Evolutionary conservation across 2,888 invertebrate genomes (phyloP).

Genomic region (Elmis aenea): DNA sequence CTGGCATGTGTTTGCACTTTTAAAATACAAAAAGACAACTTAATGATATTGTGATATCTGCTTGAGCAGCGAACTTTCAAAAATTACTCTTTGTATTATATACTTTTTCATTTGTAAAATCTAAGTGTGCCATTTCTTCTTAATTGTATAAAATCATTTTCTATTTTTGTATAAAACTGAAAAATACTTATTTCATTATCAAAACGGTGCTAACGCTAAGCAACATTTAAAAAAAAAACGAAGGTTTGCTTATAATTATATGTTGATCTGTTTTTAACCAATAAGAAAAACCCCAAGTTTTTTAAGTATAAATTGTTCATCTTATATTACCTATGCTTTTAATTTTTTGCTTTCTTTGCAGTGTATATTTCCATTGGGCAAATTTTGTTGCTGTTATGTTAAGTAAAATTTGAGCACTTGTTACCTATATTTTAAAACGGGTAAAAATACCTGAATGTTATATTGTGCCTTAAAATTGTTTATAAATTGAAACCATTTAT

Average conservation of each 20-base stretch:
- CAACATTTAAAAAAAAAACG: no score
- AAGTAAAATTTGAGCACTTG: constrained; percentile 25
- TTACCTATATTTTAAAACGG: constrained; percentile 36
- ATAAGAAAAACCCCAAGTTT: no score
- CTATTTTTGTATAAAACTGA: constrained; percentile 17
- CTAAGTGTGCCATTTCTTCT: constrained; percentile 19
- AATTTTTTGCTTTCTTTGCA: constrained; percentile 11
- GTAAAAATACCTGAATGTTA: constrained; percentile 33
- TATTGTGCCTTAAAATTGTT: constrained; percentile 39
- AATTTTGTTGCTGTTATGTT: constrained; percentile 9
- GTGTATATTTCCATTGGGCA: constrained; percentile 9
- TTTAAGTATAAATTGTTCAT: no score
- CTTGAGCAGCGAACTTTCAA: constrained; percentile 18
- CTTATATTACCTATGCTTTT: no score
- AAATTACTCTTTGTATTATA: constrained; percentile 16
- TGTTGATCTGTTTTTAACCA: no score
- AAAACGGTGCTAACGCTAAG: no score
- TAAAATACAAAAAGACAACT: constrained; percentile 14
- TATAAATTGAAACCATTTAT: constrained; percentile 29
- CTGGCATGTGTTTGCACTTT: constrained; percentile 33
- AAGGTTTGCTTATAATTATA: no score
- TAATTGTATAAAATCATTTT: constrained; percentile 13
- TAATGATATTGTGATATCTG: constrained; percentile 19
- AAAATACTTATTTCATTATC: constrained; percentile 9
- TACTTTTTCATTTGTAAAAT: constrained; percentile 12